Percentiles rank a stretch among this genome's conserved stretches.
Evolutionary conservation across 2,888 invertebrate species (phyloP).

Genomic region (Catocala sponsa): DNA sequence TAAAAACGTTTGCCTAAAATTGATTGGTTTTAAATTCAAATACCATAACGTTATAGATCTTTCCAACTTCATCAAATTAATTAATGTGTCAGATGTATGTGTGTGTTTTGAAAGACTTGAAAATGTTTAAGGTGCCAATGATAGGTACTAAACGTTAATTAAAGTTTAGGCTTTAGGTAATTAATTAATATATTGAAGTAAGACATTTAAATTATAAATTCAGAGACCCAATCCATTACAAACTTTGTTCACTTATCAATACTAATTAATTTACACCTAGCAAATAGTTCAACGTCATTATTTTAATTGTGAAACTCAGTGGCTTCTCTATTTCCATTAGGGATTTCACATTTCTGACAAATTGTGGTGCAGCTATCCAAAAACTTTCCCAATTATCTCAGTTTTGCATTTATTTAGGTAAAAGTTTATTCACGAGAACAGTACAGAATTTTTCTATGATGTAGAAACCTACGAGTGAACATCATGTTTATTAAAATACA

Average conservation of each 20-base stretch:
- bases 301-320: slow-evolving; percentile 16
- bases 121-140: background rate
- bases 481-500: too few species aligned
- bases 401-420: slow-evolving; percentile 39
- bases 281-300: slow-evolving; percentile 7
- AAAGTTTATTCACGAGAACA: slow-evolving; percentile 20
- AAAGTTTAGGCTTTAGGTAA: too few species aligned
- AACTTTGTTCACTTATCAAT: slow-evolving; percentile 1
- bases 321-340: slow-evolving; percentile 21
- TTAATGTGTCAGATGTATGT: too few species aligned
- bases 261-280: background rate
- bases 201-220: background rate
- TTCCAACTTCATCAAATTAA: too few species aligned
- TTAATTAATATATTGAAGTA: too few species aligned
- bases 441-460: slow-evolving; percentile 8
- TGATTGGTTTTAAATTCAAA: too few species aligned
- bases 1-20: too few species aligned
- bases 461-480: background rate
- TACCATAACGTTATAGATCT: too few species aligned
- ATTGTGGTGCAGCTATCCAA: slow-evolving; percentile 29
- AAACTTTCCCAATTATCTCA: slow-evolving; percentile 47
- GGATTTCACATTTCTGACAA: slow-evolving; percentile 20
- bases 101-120: too few species aligned
- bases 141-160: background rate
- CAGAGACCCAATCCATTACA: background rate